Base-by-base conservation (phyloP, 2,797 vertebrate genomes). In the Dendrocincla fuliginosa region DNA sequence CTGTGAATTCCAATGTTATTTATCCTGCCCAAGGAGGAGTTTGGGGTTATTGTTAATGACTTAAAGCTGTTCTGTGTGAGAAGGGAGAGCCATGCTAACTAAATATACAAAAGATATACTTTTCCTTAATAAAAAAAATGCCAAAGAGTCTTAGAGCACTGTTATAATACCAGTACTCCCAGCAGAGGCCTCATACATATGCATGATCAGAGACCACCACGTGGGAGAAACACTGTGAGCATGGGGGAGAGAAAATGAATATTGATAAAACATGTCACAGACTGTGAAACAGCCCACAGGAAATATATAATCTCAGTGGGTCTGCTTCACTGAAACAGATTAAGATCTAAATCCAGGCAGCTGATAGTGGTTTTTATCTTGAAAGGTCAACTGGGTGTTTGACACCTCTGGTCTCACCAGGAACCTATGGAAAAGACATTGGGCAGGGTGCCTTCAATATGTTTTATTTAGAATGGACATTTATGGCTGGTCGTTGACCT, bases 381-480 rank as follows among this genome's bases (percentile, higher is more conserved):
- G 90, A 97, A 97, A 97, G 97, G 97, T 97, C 97, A 97, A 46
- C 96, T 91, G 88, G 89, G 78, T 93, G 91, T 97, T 97, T 97
- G 94, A 96, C 94, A 91, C 94, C 91, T 30, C 37, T 94, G 75
- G 59, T 95, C 92, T 97, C 85, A 83, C 83, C 91, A 97, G 95
- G 91, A 98, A 90, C 91, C 94, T 95, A n/a, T 79, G 95, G 94
- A 92, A 93, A 96, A 95, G 94, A 39, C 89, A 77, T 57, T 96
- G 97, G 92, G 87, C 96, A 97, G 94, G 53, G 78, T 96, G 94
- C 95, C 94, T 97, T 33, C 75, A 68, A 97, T 97, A 75, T 92
- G 89, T 97, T 98, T 97, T 97, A 89, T 98, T 98, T 98, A 97
- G 96, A 95, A 67, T 96, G 95, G 95, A 97, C 96, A n/a, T 97